These are phyloP conservation scores for Misgurnus mizolepis DNA, from an alignment of 2,113 vertebrate species.

Conservation along the genomic window DNA sequence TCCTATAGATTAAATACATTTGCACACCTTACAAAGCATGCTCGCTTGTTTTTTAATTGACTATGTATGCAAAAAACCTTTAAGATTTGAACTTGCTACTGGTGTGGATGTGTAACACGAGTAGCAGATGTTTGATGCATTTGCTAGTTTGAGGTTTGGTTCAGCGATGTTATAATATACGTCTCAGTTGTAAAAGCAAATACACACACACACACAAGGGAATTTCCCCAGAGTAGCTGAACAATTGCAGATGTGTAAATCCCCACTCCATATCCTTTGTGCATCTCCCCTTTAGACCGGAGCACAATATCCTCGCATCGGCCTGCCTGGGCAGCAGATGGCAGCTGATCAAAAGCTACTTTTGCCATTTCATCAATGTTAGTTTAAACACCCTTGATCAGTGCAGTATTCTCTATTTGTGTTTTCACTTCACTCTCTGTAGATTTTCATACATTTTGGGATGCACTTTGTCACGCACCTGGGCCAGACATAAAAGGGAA, in stretches of 20 bases:
- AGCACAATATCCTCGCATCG: neutral
- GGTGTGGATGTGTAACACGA: neutral
- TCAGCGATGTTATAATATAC: neutral
- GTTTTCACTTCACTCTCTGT: neutral
- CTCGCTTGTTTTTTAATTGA: neutral
- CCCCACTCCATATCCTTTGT: conserved; percentile 16
- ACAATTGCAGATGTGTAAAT: conserved; percentile 44
- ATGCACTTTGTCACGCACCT: conserved; percentile 9
- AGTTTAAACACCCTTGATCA: neutral
- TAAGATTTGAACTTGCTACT: neutral
- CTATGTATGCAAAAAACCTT: neutral
- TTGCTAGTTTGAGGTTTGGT: neutral
- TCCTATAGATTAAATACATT: conserved; percentile 23
- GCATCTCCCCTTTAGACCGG: neutral
- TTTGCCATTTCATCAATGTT: neutral
- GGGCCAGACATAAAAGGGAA: conserved; percentile 28
- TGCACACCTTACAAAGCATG: conserved; percentile 15
- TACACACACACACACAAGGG: conserved; percentile 23
- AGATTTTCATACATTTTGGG: neutral
- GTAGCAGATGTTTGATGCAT: conserved; percentile 19
- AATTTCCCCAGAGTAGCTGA: conserved; percentile 37
- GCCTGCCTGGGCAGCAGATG: neutral
- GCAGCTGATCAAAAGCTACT: neutral
- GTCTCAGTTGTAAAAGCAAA: conserved; percentile 1
- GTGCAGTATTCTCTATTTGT: neutral